Conservation (phyloP, 2,797 vertebrate species). For the Manis javanica region DNA sequence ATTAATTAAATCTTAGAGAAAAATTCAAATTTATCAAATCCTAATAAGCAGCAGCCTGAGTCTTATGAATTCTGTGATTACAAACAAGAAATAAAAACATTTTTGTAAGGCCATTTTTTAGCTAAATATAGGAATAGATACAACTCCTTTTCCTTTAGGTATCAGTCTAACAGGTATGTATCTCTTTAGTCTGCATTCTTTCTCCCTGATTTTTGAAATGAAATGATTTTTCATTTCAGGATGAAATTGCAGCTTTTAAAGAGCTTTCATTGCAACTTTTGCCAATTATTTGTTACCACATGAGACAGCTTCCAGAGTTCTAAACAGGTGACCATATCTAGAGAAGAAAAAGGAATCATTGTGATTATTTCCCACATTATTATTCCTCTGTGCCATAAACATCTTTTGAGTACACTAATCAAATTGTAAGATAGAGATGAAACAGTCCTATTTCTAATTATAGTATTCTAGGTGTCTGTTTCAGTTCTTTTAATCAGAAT, state of each 20-base stretch:
- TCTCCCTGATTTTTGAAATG: neutral
- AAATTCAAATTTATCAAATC: constrained; percentile 29
- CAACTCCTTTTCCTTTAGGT: neutral
- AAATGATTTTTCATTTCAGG: constrained; percentile 4
- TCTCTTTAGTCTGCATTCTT: constrained; percentile 37
- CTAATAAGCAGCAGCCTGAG: neutral
- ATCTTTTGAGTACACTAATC: constrained; percentile 72
- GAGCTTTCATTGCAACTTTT: constrained; percentile 65
- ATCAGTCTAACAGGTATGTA: neutral
- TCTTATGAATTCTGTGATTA: constrained; percentile 37
- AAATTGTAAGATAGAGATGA: constrained; percentile 69
- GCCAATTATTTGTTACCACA: neutral
- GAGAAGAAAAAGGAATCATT: constrained; percentile 51
- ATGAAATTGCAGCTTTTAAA: constrained; percentile 45
- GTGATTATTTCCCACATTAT: constrained; percentile 68
- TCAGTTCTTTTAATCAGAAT: constrained; percentile 77
- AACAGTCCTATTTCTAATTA: constrained; percentile 77
- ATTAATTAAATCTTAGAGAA: constrained; percentile 55
- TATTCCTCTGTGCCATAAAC: constrained; percentile 66
- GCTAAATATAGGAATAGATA: constrained; percentile 7
- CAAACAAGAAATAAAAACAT: constrained; percentile 28
- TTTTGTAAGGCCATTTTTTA: constrained; percentile 40
- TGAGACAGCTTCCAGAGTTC: constrained; percentile 45
- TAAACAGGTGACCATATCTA: constrained; percentile 51
- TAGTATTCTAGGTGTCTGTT: constrained; percentile 58